phyloP scores from a whole-genome alignment of 2,113 vertebrate species.

The Pampusana beccarii region DNA sequence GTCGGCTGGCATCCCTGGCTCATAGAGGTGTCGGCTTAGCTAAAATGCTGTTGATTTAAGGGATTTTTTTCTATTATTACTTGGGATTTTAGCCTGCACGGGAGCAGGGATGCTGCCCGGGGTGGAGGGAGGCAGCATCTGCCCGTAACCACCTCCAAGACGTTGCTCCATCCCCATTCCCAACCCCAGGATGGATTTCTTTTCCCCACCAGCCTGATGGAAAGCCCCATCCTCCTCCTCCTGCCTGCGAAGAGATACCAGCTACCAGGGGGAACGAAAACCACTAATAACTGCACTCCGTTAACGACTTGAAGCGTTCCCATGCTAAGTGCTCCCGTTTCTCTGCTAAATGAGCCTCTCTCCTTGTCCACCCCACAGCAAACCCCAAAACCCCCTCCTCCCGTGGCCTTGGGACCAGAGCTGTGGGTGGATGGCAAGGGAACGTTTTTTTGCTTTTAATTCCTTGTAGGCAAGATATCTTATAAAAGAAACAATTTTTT shows the following conservation, averaged over 20 bases:
- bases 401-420: background rate
- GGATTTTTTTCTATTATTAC: background rate
- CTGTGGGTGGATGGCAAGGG: background rate
- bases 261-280: background rate
- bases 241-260: accelerated
- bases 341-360: background rate
- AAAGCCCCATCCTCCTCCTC: background rate
- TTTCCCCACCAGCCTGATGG: background rate
- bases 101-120: too few species aligned
- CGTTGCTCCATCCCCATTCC: background rate
- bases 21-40: background rate
- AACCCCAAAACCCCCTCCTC: background rate
- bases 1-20: background rate
- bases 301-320: background rate
- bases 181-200: background rate
- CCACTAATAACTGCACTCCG: background rate
- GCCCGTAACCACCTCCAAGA: background rate
- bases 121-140: background rate
- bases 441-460: background rate
- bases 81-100: background rate
- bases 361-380: background rate
- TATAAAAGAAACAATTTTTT: background rate
- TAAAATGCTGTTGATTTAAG: background rate
- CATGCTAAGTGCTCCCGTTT: background rate
- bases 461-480: background rate